Evolutionary conservation across 2,888 invertebrate genomes (phyloP).

Genomic region (Spisula solida): DNA sequence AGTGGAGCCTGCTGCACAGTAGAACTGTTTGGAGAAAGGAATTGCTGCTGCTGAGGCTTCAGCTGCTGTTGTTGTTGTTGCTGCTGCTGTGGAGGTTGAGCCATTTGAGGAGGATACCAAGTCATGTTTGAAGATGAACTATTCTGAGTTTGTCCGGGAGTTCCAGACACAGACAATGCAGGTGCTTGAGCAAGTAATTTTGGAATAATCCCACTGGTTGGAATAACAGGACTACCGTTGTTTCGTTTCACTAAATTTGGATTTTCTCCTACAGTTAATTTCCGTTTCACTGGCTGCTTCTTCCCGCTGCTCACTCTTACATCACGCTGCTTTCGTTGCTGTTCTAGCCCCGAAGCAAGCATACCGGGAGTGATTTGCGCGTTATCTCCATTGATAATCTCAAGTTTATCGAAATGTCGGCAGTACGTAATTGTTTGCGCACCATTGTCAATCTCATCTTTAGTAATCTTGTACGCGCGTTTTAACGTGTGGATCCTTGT

Average conservation of each 20-base stretch:
- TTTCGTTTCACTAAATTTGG: constrained; percentile 42
- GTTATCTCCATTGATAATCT: constrained; percentile 64
- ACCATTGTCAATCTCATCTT: constrained; percentile 61
- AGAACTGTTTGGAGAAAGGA: neutral
- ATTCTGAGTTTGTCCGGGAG: constrained; percentile 3
- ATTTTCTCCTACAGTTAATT: constrained; percentile 43
- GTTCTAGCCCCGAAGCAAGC: constrained; percentile 53
- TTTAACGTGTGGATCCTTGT: constrained; percentile 68
- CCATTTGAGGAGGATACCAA: constrained; percentile 34
- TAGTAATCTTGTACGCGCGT: constrained; percentile 67
- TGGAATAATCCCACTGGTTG: constrained; percentile 9
- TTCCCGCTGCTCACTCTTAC: neutral
- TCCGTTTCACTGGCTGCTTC: constrained; percentile 46
- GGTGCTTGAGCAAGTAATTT: constrained; percentile 19
- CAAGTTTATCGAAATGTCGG: constrained; percentile 66
- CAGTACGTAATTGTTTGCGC: constrained; percentile 63
- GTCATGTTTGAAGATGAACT: neutral
- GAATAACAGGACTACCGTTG: neutral
- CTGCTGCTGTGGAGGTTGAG: neutral
- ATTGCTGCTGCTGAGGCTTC: neutral
- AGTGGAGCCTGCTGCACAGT: constrained; percentile 13
- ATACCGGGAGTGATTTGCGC: constrained; percentile 50
- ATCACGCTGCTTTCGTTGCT: constrained; percentile 34
- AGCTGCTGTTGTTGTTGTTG: constrained; percentile 16
- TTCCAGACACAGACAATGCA: constrained; percentile 10